Conservation (phyloP, 2,797 vertebrate genomes). For the Avahi laniger region DNA sequence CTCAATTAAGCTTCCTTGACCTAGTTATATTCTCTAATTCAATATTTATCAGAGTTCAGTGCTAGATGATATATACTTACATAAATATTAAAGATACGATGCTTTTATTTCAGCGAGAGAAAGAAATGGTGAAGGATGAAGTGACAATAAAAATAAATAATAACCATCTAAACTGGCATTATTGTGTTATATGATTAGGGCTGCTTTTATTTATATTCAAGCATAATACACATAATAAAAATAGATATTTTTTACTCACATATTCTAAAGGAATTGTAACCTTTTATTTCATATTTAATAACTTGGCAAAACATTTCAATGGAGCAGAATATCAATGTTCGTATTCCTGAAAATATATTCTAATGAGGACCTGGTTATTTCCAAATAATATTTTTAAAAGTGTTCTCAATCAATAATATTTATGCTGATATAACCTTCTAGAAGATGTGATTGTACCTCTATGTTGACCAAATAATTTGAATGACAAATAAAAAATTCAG, state of each 20-base stretch:
- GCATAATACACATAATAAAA: neutral
- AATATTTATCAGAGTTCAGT: neutral
- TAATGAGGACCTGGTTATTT: neutral
- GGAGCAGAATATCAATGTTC: neutral
- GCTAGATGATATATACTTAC: neutral
- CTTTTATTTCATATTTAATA: neutral
- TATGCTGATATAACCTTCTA: neutral
- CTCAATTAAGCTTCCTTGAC: neutral
- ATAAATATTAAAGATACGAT: neutral
- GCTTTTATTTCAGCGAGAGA: neutral
- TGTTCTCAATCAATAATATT: neutral
- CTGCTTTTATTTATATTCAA: neutral
- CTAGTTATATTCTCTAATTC: neutral
- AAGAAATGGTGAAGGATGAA: neutral
- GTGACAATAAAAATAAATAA: neutral
- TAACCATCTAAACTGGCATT: neutral
- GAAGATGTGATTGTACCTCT: neutral
- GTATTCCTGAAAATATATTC: neutral
- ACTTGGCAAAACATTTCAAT: neutral
- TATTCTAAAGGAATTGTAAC: neutral
- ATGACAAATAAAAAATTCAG: neutral
- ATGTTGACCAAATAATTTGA: neutral
- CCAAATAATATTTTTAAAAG: neutral
- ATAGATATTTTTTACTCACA: neutral
- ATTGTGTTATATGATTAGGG: neutral